phyloP scores from a whole-genome alignment of 2,113 vertebrate species.

The Pitta sordida region DNA sequence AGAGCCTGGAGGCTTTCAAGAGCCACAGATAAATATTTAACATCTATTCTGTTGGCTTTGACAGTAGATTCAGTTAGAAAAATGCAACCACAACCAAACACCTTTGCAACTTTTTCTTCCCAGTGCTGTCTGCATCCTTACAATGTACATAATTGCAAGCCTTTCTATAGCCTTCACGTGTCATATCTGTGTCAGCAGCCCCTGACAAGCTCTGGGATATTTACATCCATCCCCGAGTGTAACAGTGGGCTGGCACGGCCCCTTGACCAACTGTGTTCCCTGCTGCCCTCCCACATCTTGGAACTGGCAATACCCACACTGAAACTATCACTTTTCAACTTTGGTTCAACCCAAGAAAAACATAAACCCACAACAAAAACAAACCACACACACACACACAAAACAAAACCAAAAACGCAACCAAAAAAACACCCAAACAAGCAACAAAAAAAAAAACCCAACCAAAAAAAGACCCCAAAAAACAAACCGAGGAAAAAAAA shows the following conservation, averaged over 20 bases:
- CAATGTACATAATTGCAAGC: neutral
- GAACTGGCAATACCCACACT: neutral
- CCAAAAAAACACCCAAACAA: too few species aligned
- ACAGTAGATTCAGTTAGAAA: neutral
- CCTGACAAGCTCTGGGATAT: neutral
- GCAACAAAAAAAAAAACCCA: neutral
- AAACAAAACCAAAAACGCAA: neutral
- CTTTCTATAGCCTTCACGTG: neutral
- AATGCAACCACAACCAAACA: neutral
- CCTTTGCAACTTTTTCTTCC: neutral
- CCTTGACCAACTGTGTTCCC: neutral
- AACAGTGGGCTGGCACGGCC: neutral
- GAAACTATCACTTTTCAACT: neutral
- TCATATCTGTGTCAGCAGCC: neutral
- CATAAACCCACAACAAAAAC: neutral
- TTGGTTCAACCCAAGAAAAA: neutral
- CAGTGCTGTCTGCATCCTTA: neutral
- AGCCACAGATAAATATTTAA: neutral
- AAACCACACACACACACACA: neutral
- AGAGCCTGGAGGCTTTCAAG: neutral
- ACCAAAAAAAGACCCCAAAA: neutral
- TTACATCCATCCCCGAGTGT: accelerated
- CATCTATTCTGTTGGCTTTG: neutral
- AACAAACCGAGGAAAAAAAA: neutral
- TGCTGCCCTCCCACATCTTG: neutral